Percentiles rank a stretch among this genome's conserved stretches.
Evolutionary conservation across 2,888 invertebrate genomes (phyloP).

Genomic region (Homarus gammarus): DNA sequence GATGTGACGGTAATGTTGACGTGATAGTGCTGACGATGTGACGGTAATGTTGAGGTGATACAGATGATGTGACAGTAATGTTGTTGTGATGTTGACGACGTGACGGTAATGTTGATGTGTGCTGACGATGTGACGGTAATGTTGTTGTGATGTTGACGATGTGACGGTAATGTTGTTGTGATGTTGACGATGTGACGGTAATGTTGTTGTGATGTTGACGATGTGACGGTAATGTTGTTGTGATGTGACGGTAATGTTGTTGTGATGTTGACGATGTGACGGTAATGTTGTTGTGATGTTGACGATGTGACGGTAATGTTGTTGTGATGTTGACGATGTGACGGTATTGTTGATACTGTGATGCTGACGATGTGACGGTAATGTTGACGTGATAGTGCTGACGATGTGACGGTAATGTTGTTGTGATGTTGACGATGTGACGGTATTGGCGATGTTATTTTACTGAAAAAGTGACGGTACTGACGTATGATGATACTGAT

Average conservation of each 20-base stretch:
- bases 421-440: background rate
- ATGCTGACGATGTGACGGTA: no score
- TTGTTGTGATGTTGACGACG: background rate
- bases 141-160: background rate
- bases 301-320: background rate
- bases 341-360: background rate
- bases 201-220: background rate
- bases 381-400: no score
- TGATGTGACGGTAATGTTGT: background rate
- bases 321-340: background rate
- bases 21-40: background rate
- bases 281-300: background rate
- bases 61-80: background rate
- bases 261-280: background rate
- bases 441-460: no score
- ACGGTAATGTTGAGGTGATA: background rate
- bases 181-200: background rate
- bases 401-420: background rate
- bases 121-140: background rate
- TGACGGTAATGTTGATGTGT: background rate
- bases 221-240: background rate
- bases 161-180: background rate
- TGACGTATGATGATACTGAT: no score
- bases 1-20: background rate
- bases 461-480: no score